Base-by-base conservation (phyloP, 2,113 vertebrate species). In the Cygnus atratus region DNA sequence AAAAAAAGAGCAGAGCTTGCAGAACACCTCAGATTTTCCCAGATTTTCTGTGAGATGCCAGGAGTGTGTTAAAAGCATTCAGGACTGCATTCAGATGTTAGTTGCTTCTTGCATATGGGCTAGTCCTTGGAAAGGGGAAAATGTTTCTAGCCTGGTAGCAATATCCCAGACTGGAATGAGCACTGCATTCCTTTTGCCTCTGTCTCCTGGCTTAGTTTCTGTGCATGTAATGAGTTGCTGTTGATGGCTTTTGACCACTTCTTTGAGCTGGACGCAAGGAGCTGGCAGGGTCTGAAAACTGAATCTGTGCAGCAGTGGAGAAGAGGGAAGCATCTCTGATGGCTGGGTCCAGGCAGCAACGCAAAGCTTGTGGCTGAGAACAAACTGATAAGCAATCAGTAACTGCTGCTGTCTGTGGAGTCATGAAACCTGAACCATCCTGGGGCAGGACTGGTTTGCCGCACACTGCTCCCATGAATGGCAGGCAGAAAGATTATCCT, bases 401-500 rank as follows among this genome's bases (percentile, higher is more conserved):
- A 74, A 63, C 22, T 9, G 22, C 25, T 52, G 33, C 15, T 59
- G 15, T 13, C 26, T 43, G 0, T 52, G 76, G 52, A 75, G 62
- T 78, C 77, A 75, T 0, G 4, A 76, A 83, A 39, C 39, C 28
- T 1, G 1, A 78, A 58, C 41, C 4, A 1, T 86, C 24, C 57
- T 13, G 17, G 41, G 29, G 17, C 2, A 3, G 55, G 33, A 80
- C 24, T 13, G 48, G 71, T 78, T 77, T 61, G 20, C 76, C 11
- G 19, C 35, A 31, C 1, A 0, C 37, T 55, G 37, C 0, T 0
- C n/a, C 55, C 48, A 28, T 1, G 2, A 78, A 70, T 37, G 55
- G 50, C 59, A 83, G 59, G 41, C 39, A 58, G 52, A 89, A 54
- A 91, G 73, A 37, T 31, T 59, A 91, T 44, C 28, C 41, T 2